phyloP scores from a whole-genome alignment of 2,888 invertebrate species.

The Macropis europaea region DNA sequence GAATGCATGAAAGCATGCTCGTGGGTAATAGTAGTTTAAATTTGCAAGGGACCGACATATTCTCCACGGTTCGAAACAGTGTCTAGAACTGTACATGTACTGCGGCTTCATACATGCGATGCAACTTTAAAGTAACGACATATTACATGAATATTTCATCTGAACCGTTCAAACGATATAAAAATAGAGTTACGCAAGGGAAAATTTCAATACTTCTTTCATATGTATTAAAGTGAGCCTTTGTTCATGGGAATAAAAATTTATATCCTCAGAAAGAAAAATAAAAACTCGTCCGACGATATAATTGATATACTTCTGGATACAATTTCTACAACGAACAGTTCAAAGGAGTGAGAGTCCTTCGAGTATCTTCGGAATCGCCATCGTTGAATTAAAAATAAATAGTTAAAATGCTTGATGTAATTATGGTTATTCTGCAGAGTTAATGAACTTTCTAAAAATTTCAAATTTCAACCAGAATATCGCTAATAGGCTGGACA shows the following conservation, averaged over 20 bases:
- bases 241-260: neutral
- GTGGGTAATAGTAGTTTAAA: neutral
- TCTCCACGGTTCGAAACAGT: neutral
- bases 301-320: neutral
- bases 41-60: neutral
- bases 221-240: conserved; percentile 13
- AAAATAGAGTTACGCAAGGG: conserved; percentile 12
- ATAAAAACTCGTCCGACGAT: neutral
- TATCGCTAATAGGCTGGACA: neutral
- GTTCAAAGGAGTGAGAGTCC: too few species aligned
- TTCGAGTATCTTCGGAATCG: neutral
- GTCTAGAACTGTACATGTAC: neutral
- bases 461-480: neutral
- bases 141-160: conserved; percentile 45
- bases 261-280: neutral
- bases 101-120: conserved; percentile 11
- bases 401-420: neutral
- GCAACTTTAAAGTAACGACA: conserved; percentile 29
- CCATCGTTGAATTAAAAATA: neutral
- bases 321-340: neutral
- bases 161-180: conserved; percentile 9
- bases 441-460: conserved; percentile 6
- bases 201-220: conserved; percentile 7
- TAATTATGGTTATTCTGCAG: conserved; percentile 8
- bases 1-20: neutral